Evolutionary conservation across 2,888 invertebrate genomes (phyloP), one percentile per base, ranked within the genome.

Genomic region (Cheiracanthium punctorium): DNA sequence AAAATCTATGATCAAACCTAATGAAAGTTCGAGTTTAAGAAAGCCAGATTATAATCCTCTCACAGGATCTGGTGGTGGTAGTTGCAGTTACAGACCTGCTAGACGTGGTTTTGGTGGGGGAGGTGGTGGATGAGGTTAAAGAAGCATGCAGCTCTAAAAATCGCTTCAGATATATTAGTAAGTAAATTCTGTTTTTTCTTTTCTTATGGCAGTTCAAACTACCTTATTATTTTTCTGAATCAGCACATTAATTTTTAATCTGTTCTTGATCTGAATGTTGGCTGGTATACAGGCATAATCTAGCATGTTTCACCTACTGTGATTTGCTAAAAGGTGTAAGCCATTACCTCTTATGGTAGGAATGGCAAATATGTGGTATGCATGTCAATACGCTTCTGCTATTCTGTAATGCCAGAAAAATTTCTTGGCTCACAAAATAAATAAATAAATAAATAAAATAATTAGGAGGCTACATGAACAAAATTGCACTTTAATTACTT

Each of bases 101-200:
- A 24, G 82, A 28, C 41, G 82, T 14, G 48, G 67, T 17, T 20
- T 20, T 69, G 32, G 33, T 30, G 79, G 76, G 5, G 32, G 64
- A 4, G n/a, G 69, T 24, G 76, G 81, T 24, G 86, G 86, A 82
- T 88, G 88, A 88, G 75, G 82, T 80, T 88, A 88, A 80, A 86
- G 70, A 64, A 17, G 58, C 82, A 82, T 80, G 80, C 64, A 73
- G 65, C 77, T 65, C 1, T 5, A 7, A n/a, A 37, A 7, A 20
- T 7, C 1, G 20, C 58, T 58, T 12, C 58, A 58, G 20, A 20
- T 58, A 24, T 58, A 24, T 20, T 58, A 5, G 58, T 58, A 58
- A 58, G 58, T 58, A 7, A 37, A 10, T 7, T 37, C 10, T 37
- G 37, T 37, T 7, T 7, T 37, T 10, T 7, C n/a, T 37, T 37